Evolutionary conservation across 2,797 vertebrate genomes (phyloP).

Genomic region (Amphiprion clarkii): DNA sequence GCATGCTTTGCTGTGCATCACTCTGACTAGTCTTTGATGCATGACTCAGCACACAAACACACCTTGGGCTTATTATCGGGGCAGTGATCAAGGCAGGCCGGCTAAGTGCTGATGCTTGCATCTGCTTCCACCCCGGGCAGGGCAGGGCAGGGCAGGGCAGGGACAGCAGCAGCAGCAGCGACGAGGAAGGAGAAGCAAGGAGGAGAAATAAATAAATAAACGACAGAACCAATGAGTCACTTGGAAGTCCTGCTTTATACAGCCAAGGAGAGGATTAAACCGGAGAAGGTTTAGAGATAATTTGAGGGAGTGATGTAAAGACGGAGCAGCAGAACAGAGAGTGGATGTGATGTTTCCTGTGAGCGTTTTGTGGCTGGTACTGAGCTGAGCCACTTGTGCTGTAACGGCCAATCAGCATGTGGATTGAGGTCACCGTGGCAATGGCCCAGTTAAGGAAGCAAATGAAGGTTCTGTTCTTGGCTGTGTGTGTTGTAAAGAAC

Average conservation of each 20-base stretch:
- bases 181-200: conserved; percentile 17
- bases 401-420: conserved; percentile 74
- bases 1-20: conserved; percentile 34
- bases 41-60: conserved; percentile 74
- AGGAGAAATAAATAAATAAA: conserved; percentile 16
- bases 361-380: conserved; percentile 65
- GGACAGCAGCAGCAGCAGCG: conserved; percentile 20
- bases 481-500: conserved; percentile 8
- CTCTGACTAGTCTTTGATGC: conserved; percentile 45
- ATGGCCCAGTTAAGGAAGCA: conserved; percentile 56
- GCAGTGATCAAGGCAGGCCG: conserved; percentile 42
- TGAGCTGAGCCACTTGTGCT: conserved; percentile 60
- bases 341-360: conserved; percentile 50
- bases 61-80: conserved; percentile 47
- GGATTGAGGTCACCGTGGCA: conserved; percentile 73
- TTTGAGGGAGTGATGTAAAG: conserved; percentile 25
- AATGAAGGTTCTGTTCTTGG: conserved; percentile 59
- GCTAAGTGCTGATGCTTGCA: conserved; percentile 66
- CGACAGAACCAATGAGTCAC: conserved; percentile 11
- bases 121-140: conserved; percentile 32
- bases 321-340: conserved; percentile 35
- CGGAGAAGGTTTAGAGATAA: conserved; percentile 20
- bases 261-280: conserved; percentile 7
- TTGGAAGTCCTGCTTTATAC: conserved; percentile 1
- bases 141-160: conserved; percentile 11